A percentile compares a stretch with the other conserved stretches of the same genome.
phyloP scores from a whole-genome alignment of 2,888 invertebrate species.

The Apantesis nais region DNA sequence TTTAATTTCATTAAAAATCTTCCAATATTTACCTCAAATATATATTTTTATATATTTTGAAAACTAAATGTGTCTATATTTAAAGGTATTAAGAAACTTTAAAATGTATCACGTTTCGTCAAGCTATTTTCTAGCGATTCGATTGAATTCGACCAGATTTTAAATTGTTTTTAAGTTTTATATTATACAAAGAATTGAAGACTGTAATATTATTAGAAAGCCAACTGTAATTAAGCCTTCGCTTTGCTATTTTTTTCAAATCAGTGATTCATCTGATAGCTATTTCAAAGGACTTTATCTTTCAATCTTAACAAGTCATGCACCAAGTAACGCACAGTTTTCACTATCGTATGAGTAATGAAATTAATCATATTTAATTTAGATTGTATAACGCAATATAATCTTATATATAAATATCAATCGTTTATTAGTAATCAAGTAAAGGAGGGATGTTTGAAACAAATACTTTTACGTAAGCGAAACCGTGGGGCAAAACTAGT shows the following conservation, averaged over 20 bases:
- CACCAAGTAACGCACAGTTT: constrained; percentile 26
- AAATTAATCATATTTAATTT: constrained; percentile 1
- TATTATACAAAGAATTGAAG: neutral
- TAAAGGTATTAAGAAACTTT: no score
- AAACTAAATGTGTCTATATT: no score
- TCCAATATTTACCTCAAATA: no score
- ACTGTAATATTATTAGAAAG: neutral
- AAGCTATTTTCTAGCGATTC: no score
- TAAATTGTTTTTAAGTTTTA: neutral
- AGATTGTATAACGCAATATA: neutral
- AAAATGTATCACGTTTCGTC: no score
- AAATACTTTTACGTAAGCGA: no score
- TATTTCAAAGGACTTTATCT: constrained; percentile 19
- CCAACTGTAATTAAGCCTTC: neutral
- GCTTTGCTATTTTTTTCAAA: constrained; percentile 4
- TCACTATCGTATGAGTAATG: constrained; percentile 37
- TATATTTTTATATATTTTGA: no score
- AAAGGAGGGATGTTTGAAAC: no score
- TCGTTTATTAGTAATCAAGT: no score
- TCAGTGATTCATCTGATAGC: constrained; percentile 2
- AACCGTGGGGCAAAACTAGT: no score
- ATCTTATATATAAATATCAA: neutral
- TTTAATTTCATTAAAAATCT: no score
- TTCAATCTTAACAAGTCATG: constrained; percentile 33
- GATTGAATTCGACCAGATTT: no score